phyloP scores from a whole-genome alignment of 35 echinoderm and acorn worm genomes.

The Stichopus chloronotus region DNA sequence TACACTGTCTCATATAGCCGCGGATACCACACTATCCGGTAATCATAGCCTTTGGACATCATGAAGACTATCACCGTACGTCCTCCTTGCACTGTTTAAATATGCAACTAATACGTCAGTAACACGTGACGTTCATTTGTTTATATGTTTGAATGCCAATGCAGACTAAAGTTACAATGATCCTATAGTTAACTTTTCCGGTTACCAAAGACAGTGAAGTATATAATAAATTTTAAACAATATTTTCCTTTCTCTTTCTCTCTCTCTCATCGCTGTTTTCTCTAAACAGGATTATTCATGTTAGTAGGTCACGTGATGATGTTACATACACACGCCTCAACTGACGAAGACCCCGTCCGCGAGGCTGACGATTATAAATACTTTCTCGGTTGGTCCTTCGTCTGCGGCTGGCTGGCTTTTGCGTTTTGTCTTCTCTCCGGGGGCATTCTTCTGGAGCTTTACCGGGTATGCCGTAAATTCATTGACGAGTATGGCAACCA shows the following conservation, averaged over 20 bases:
- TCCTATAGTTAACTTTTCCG: too few relatives aligned
- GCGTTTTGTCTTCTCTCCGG: slow-evolving; percentile 69
- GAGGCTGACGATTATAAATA: slow-evolving; percentile 18
- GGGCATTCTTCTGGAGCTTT: slow-evolving; percentile 72
- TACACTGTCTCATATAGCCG: too few relatives aligned
- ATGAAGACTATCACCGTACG: too few relatives aligned
- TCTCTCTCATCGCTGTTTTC: not conserved
- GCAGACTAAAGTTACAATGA: too few relatives aligned
- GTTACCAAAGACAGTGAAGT: too few relatives aligned
- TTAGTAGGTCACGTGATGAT: slow-evolving; percentile 89
- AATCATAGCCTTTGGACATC: too few relatives aligned
- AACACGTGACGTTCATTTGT: too few relatives aligned
- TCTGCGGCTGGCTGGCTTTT: slow-evolving; percentile 79
- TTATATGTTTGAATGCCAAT: too few relatives aligned
- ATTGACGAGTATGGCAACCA: slow-evolving; percentile 70
- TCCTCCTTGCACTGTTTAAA: too few relatives aligned
- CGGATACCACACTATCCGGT: too few relatives aligned
- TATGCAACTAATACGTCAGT: too few relatives aligned
- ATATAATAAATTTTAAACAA: too few relatives aligned
- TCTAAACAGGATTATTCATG: slow-evolving; percentile 83
- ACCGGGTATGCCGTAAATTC: slow-evolving; percentile 85
- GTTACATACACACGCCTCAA: slow-evolving; percentile 49
- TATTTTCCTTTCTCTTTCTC: not conserved
- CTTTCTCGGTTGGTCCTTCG: slow-evolving; percentile 71
- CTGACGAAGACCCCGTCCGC: not conserved